Conservation (phyloP, 2,797 vertebrate genomes). For the Antennarius maculatus region DNA sequence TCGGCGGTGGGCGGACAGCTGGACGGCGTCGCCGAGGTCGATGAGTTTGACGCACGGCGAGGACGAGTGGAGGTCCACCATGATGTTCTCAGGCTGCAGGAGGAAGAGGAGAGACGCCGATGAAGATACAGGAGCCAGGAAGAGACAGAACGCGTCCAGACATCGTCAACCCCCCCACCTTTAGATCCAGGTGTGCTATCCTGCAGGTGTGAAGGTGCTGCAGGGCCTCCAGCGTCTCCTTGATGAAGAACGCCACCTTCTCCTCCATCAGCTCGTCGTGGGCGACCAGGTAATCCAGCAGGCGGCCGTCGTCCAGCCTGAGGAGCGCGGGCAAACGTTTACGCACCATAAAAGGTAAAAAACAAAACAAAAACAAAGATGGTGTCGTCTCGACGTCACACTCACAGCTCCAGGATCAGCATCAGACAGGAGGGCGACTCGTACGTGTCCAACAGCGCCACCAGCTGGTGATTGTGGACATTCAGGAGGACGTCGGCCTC, state of each 20-base stretch:
- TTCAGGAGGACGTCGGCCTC: conserved; percentile 92
- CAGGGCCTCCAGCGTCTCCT: conserved; percentile 92
- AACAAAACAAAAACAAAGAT: too few relatives aligned
- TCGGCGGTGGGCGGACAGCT: conserved; percentile 91
- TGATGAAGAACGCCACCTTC: conserved; percentile 94
- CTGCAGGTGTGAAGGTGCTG: conserved; percentile 96
- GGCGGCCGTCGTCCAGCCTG: conserved; percentile 92
- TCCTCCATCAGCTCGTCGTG: conserved; percentile 98
- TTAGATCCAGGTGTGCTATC: conserved; percentile 94
- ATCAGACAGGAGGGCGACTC: conserved; percentile 91
- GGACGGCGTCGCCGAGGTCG: conserved; percentile 93
- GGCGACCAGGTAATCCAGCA: conserved; percentile 94
- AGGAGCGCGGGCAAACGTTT: too few relatives aligned
- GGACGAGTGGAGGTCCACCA: conserved; percentile 90
- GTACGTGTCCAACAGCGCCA: conserved; percentile 90
- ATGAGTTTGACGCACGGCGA: conserved; percentile 92
- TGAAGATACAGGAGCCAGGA: too few relatives aligned
- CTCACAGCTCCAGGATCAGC: conserved; percentile 94
- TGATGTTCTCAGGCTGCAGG: conserved; percentile 93
- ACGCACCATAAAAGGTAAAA: too few relatives aligned
- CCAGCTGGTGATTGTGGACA: conserved; percentile 91
- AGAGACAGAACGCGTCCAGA: too few relatives aligned
- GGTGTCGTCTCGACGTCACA: background rate
- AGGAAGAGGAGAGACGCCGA: background rate
- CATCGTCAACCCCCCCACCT: conserved; percentile 78